A percentile compares a stretch with the other conserved stretches of the same genome.
Conservation (phyloP, 2,888 invertebrate species). For the Agrochola macilenta region DNA sequence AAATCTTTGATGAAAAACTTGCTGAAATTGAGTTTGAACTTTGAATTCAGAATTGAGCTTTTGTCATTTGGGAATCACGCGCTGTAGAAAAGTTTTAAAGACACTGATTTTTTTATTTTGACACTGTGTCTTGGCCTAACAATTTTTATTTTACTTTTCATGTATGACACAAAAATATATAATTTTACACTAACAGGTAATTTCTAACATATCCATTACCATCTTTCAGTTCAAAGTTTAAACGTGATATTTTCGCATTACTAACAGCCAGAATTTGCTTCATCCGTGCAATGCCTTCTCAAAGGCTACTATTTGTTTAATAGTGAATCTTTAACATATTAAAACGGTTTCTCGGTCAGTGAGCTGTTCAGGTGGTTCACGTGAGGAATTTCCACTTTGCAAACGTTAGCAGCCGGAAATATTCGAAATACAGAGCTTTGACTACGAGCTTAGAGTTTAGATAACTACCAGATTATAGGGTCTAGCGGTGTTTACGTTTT, state of each 20-base stretch:
- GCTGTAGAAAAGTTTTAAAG: background rate
- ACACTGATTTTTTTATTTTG: background rate
- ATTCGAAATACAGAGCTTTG: constrained; percentile 71
- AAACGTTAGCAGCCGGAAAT: constrained; percentile 74
- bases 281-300: constrained; percentile 18
- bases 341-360: constrained; percentile 76
- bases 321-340: constrained; percentile 75
- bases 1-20: constrained; percentile 28
- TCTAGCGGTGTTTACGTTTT: constrained; percentile 33
- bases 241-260: constrained; percentile 1
- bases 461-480: constrained; percentile 50
- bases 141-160: background rate
- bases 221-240: background rate
- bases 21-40: constrained; percentile 27
- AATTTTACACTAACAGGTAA: background rate
- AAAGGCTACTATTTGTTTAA: constrained; percentile 72
- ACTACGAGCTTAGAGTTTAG: constrained; percentile 48
- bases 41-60: constrained; percentile 25
- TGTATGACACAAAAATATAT: too few relatives aligned
- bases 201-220: background rate
- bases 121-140: background rate
- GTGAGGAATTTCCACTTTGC: constrained; percentile 83
- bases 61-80: constrained; percentile 15
- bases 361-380: constrained; percentile 73
- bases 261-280: constrained; percentile 27